Base-by-base conservation (phyloP, 2,113 vertebrate species). In the Mus musculus region DNA sequence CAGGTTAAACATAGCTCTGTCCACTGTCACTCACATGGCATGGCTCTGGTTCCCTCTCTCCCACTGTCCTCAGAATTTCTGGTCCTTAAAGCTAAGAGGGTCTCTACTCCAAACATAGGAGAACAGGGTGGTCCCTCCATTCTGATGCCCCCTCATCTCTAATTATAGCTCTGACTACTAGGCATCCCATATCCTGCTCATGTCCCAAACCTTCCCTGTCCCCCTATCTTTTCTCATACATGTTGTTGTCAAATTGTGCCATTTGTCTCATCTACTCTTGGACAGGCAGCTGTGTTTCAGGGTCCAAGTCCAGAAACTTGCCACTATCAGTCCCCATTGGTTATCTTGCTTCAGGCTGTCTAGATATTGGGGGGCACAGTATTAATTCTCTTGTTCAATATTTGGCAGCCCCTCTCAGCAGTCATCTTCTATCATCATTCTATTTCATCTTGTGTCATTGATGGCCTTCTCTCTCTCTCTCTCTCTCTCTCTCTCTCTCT, bases 131-230 rank as follows among this genome's bases (percentile, higher is more conserved):
- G 14, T 26, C 49, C 19, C 33, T 33, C 59, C 63, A 2, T 85
- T 36, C n/a, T 2, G 1, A 69, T 1, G 3, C n/a, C n/a, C 8
- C 0, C 12, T 2, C 8, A 39, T 10, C 46, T 11, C 5, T 7
- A 0, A 0, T 30, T 54, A 7, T 19, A 46, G 52, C 26, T 28
- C 17, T 19, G 65, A 76, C 63, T 63, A 13, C 82, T 65, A 67
- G 82, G 52, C 8, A 33, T 7, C 59, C 9, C 26, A 24, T 3
- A 16, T 24, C 24, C n/a, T 28, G 0, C 7, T 33, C 14, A n/a
- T 0, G 0, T 3, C 30, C 6, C 33, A 1, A 11, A 17, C 4
- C 28, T 52, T 59, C 13, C 7, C 4, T 0, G 0, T 59, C 7
- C 20, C 46, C 69, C 36, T 49, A 2, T 39, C 36, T 61, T 33